Evolutionary conservation across 2,888 invertebrate genomes (phyloP).

Genomic region (Microdon myrmicae): DNA sequence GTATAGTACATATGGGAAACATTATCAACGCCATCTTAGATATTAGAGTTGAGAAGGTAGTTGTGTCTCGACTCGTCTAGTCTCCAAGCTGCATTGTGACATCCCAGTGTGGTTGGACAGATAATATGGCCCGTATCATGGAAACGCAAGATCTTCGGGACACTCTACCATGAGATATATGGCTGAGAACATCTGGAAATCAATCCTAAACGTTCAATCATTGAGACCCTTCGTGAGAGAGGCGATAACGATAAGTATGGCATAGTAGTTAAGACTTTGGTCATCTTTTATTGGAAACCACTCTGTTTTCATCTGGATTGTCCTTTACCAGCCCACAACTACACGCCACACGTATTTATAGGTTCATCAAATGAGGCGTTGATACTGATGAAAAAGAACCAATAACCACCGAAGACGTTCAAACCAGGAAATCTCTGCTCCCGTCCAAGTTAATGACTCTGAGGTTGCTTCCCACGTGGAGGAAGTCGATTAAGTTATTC

Average conservation of each 20-base stretch:
- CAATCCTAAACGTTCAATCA: conserved; percentile 93
- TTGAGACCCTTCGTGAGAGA: conserved; percentile 90
- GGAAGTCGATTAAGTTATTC: conserved; percentile 99
- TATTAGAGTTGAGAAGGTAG: conserved; percentile 98
- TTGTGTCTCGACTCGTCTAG: conserved; percentile 92
- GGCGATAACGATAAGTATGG: conserved; percentile 97
- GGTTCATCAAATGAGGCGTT: conserved; percentile 99
- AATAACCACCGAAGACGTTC: conserved; percentile 76
- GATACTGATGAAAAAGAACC: conserved; percentile 97
- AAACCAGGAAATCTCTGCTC: conserved; percentile 76
- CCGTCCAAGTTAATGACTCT: conserved; percentile 82
- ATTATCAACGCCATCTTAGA: conserved; percentile 97
- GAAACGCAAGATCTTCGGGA: conserved; percentile 98
- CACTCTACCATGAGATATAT: conserved; percentile 99
- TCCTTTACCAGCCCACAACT: conserved; percentile 94
- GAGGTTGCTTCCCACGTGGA: conserved; percentile 99
- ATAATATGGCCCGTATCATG: conserved; percentile 99
- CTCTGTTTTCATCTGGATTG: conserved; percentile 96
- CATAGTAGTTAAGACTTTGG: conserved; percentile 97
- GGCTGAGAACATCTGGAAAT: conserved; percentile 98
- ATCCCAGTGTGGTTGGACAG: conserved; percentile 98
- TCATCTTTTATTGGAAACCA: conserved; percentile 96
- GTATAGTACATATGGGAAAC: too few species aligned
- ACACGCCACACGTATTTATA: conserved; percentile 94
- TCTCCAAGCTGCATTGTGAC: conserved; percentile 99